Evolutionary conservation across 2,888 invertebrate genomes (phyloP), one percentile per base, ranked within the genome.

Genomic region (Escarpia spicata): DNA sequence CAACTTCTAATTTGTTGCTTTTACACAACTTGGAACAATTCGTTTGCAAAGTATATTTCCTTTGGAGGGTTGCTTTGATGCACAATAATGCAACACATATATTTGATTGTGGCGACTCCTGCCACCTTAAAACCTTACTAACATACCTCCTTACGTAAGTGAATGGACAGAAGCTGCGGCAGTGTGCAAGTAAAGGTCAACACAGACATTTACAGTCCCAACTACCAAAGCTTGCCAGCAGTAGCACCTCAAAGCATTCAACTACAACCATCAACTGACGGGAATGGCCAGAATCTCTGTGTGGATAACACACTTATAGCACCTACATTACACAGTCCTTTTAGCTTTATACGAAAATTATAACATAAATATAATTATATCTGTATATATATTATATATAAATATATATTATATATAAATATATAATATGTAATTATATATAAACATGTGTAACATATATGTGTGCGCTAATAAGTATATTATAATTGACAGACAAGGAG

Each of bases 161-260:
- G 75, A 75, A 15, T 26, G 75, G 75, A 75, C 75, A 0, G 75
- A n/a, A 75, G 60, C 60, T 26, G 19, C 60, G 19, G 75, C 75
- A 75, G n/a, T 19, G 75, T 26, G 19, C 75, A 26, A 26, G 75
- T 2, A 75, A 15, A 75, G 60, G 75, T 75, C n/a, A 75, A n/a
- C 75, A n/a, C 75, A 52, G 52, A 52, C 52, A 52, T 52, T 75
- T 75, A 75, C 75, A 75, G 75, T 26, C 75, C 75, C 75, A 75
- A 75, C 75, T 75, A 75, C 75, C 75, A 75, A 75, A 75, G 75
- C 75, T 75, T 75, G 75, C 75, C 52, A 75, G 75, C 75, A 75
- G 75, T n/a, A 75, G 75, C 75, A 75, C 75, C 75, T 75, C 19
- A 26, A 75, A 75, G 75, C 75, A 52, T 52, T 12, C 75, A 26